These are phyloP conservation scores for Epinotia brunnichana DNA, from an alignment of 2,888 invertebrate genomes.

Conservation along the genomic window DNA sequence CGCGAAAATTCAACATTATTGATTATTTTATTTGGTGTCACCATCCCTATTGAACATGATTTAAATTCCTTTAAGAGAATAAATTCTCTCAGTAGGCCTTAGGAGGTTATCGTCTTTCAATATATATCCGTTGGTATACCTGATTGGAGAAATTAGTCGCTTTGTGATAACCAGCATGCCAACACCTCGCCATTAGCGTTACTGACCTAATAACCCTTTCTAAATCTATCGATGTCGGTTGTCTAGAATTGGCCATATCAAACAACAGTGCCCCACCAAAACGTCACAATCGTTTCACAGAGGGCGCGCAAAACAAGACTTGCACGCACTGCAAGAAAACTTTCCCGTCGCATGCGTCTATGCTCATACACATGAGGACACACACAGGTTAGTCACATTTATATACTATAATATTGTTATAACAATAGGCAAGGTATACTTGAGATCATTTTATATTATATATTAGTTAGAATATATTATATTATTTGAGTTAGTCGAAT, in stretches of 20 bases:
- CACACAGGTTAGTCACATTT: slow-evolving; percentile 83
- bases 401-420: no score
- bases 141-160: not conserved
- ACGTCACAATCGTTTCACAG: slow-evolving; percentile 84
- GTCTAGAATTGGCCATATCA: slow-evolving; percentile 89
- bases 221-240: slow-evolving; percentile 80
- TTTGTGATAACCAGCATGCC: slow-evolving; percentile 19
- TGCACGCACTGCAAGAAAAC: slow-evolving; percentile 88
- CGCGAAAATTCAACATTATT: no score
- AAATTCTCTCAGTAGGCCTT: no score
- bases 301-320: slow-evolving; percentile 83
- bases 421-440: no score
- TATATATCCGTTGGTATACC: not conserved
- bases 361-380: slow-evolving; percentile 90
- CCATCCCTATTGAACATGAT: no score
- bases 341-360: slow-evolving; percentile 91
- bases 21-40: no score
- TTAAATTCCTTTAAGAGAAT: no score
- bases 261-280: slow-evolving; percentile 88
- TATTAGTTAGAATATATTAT: no score
- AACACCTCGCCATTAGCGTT: slow-evolving; percentile 16
- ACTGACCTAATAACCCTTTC: slow-evolving; percentile 53
- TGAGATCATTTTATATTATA: no score
- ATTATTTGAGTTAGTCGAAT: no score
- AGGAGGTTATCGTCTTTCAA: not conserved